These are phyloP conservation scores for rat (Rattus norvegicus) DNA, from an alignment of 2,113 vertebrate genomes.

Conservation along the genomic window DNA sequence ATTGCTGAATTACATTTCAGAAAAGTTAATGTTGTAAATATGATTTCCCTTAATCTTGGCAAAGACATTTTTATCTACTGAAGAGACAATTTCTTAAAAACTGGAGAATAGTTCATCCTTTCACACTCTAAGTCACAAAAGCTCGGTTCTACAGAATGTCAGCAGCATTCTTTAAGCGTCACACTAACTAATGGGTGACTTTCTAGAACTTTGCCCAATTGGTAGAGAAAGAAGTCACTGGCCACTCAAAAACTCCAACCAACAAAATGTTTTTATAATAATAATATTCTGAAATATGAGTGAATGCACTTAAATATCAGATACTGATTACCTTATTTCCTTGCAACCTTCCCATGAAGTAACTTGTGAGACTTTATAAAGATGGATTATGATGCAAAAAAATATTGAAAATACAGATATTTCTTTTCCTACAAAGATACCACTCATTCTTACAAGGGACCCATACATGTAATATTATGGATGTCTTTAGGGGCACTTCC, in stretches of 20 bases:
- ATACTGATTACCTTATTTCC: neutral
- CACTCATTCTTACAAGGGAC: neutral
- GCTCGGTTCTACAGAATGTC: neutral
- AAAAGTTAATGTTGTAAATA: neutral
- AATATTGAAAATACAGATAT: neutral
- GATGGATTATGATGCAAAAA: neutral
- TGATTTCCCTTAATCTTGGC: neutral
- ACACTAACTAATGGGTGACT: neutral
- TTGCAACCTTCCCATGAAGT: neutral
- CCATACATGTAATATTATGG: neutral
- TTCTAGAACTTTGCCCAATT: neutral
- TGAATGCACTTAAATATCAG: neutral
- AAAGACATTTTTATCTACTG: neutral
- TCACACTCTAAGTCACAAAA: neutral
- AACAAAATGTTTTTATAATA: neutral
- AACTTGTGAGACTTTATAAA: neutral
- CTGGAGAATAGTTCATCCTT: neutral
- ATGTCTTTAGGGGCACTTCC: neutral
- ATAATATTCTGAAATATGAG: neutral
- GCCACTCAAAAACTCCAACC: neutral
- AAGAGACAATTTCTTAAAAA: neutral
- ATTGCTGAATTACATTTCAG: neutral
- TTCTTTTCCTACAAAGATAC: neutral
- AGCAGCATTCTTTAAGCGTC: neutral
- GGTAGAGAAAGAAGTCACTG: neutral